phyloP scores from a whole-genome alignment of 2,797 vertebrate species.

The Sphenopsis melanotis region DNA sequence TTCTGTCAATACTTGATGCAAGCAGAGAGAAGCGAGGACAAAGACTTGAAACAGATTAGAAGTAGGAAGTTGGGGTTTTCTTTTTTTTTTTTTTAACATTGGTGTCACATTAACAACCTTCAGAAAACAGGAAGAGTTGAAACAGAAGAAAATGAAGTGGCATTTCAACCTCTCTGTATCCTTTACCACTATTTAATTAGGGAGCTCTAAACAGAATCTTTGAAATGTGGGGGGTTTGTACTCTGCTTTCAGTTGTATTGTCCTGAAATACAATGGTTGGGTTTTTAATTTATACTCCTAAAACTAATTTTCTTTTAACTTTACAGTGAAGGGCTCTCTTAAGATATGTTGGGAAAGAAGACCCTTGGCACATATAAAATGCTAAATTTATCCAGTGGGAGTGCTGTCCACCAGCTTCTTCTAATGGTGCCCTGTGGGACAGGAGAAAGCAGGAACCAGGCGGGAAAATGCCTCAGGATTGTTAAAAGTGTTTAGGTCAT shows the following conservation, averaged over 20 bases:
- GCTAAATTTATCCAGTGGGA: background rate
- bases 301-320: background rate
- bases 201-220: background rate
- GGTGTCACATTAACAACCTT: constrained; percentile 49
- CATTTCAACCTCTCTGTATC: background rate
- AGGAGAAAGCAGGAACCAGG: background rate
- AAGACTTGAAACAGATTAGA: constrained; percentile 44
- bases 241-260: fast-evolving
- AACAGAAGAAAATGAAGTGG: constrained; percentile 19
- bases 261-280: background rate
- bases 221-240: background rate
- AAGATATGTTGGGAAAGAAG: background rate
- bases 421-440: background rate
- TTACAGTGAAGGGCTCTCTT: background rate
- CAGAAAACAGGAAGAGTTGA: constrained; percentile 74
- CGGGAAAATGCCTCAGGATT: background rate
- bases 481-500: background rate
- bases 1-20: constrained; percentile 8
- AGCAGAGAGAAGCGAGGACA: constrained; percentile 27
- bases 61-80: constrained; percentile 65
- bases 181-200: background rate
- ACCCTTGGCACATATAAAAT: background rate
- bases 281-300: background rate
- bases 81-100: constrained; percentile 11
- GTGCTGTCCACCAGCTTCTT: background rate